Base-by-base conservation (phyloP, 2,113 vertebrate genomes). In the Etia nguti region DNA sequence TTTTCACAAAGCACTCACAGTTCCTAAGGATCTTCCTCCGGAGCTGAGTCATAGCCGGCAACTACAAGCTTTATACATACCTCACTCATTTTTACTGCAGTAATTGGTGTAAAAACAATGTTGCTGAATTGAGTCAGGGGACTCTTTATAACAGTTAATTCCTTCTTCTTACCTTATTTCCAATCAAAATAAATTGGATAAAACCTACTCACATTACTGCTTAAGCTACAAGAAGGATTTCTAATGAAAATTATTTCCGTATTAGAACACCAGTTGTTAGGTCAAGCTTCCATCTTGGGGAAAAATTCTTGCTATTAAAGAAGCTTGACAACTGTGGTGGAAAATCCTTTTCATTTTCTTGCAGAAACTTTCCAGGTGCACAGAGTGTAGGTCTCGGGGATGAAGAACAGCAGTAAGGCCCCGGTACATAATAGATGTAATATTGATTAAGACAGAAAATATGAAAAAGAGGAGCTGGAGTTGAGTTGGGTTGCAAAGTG, bases 1-100 rank as follows among this genome's bases (percentile, higher is more conserved):
- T 89, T 86, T 92, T 89, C 80, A 91, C 84, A 89, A 79, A 91
- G 86, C 36, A 59, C 87, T 94, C 87, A 82, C 57, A 88, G 84
- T 85, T 75, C 82, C 38, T 29, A 81, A 84, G 80, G 36, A 65
- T 82, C 81, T 86, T 88, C 73, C 89, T 88, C 79, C 36, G 43
- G 83, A 84, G 87, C 87, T 90, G 88, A 93, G 83, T 94, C 88
- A 94, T 60, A 57, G 77, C 75, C 9, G 62, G 73, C 81, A 87
- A 93, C 87, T 88, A 86, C 15, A 55, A 80, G 77, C 87, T 87
- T 92, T 83, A 62, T 84, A 73, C 81, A 82, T 52, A 83, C 87
- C 77, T 52, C 38, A 77, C 89, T 92, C 38, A 38, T 56, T 95
- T 94, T 91, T 84, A 93, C 83, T 86, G 88, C 77, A 79, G 86